Evolutionary conservation across 2,797 vertebrate species (phyloP).

Genomic region (Clarias fuscus): DNA sequence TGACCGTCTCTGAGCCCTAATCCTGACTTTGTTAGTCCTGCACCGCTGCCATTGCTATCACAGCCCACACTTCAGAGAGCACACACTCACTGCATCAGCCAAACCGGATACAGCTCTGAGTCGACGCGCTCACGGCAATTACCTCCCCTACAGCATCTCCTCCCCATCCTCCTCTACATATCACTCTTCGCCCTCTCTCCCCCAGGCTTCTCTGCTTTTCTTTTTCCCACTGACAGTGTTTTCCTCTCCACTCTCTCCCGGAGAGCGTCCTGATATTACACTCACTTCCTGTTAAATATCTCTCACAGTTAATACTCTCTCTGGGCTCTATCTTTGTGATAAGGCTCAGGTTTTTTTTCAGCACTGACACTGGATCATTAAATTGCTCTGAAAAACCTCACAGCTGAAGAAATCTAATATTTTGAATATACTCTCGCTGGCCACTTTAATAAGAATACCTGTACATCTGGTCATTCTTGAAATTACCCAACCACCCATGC

Average conservation of each 20-base stretch:
- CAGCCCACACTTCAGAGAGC: slow-evolving; percentile 51
- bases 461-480: neutral
- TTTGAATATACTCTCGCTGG: neutral
- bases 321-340: neutral
- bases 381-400: slow-evolving; percentile 10
- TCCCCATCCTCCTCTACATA: neutral
- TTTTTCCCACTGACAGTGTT: slow-evolving; percentile 10
- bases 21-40: slow-evolving; percentile 51
- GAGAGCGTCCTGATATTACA: slow-evolving; percentile 13
- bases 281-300: slow-evolving; percentile 15
- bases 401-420: neutral
- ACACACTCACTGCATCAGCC: slow-evolving; percentile 53
- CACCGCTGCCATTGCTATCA: slow-evolving; percentile 61
- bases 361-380: neutral
- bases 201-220: neutral
- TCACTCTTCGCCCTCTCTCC: slow-evolving; percentile 8
- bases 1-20: slow-evolving; percentile 39
- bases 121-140: slow-evolving; percentile 25
- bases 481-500: neutral
- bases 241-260: slow-evolving; percentile 29
- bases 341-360: neutral
- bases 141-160: neutral
- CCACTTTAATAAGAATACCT: neutral
- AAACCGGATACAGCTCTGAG: slow-evolving; percentile 25
- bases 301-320: slow-evolving; percentile 10